Conservation (phyloP, 2,113 vertebrate genomes). For the Mormoops blainvillei region DNA sequence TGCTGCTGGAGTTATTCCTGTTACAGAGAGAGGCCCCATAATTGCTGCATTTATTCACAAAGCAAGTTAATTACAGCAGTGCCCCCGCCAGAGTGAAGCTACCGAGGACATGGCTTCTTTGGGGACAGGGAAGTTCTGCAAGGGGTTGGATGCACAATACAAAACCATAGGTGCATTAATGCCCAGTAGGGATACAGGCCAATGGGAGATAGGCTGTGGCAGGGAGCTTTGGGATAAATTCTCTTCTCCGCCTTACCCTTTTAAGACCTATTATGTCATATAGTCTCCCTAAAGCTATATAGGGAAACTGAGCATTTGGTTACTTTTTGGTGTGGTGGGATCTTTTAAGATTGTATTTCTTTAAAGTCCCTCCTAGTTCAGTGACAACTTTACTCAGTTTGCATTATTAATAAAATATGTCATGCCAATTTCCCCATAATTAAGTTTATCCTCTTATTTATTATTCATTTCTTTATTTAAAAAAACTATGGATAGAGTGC, state of each 20-base stretch:
- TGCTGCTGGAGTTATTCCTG: background rate
- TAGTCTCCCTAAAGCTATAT: background rate
- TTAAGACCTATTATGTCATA: background rate
- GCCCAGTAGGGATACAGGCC: rapidly evolving
- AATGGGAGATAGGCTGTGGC: background rate
- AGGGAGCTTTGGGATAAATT: background rate
- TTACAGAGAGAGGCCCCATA: no score
- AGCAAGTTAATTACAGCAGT: background rate
- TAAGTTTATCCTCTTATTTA: background rate
- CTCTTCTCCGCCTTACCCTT: background rate
- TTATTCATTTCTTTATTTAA: background rate
- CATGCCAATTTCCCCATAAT: background rate
- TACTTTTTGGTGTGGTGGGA: background rate
- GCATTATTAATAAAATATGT: background rate
- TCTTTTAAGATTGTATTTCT: background rate
- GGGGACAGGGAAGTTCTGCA: background rate
- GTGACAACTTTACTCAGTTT: background rate
- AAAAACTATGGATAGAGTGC: background rate
- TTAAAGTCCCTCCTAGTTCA: background rate
- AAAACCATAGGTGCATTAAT: background rate
- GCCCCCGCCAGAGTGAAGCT: background rate
- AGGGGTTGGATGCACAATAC: background rate
- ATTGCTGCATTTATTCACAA: background rate
- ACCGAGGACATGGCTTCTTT: background rate
- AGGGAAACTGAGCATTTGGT: background rate